Evolutionary conservation across 2,113 vertebrate species (phyloP).

Genomic region (Apistogramma diplotaenia): DNA sequence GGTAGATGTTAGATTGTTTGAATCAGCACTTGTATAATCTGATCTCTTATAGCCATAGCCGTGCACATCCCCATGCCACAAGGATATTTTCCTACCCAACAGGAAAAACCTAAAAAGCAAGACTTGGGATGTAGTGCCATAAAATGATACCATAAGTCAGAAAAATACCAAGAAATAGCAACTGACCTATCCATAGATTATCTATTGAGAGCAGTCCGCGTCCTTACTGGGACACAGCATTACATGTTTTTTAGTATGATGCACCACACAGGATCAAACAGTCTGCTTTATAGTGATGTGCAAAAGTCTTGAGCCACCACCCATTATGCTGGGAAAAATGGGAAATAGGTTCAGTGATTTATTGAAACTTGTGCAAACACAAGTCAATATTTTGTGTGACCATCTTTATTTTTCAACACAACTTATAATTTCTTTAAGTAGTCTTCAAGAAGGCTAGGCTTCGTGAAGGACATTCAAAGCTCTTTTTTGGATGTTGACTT

Average conservation of each 20-base stretch:
- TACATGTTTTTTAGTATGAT: background rate
- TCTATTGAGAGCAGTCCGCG: background rate
- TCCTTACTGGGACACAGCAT: background rate
- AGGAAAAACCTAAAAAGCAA: background rate
- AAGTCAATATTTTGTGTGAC: no score
- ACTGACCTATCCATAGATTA: background rate
- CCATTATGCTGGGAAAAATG: no score
- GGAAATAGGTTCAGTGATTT: no score
- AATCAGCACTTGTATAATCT: constrained; percentile 1
- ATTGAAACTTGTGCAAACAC: no score
- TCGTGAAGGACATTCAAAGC: background rate
- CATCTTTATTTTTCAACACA: no score
- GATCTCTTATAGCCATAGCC: background rate
- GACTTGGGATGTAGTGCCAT: background rate
- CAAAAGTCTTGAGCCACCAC: no score
- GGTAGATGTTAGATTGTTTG: background rate
- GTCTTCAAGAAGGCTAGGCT: no score
- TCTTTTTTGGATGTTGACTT: background rate
- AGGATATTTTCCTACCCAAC: background rate
- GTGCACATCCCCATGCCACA: background rate
- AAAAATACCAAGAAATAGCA: no score
- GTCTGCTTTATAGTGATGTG: background rate
- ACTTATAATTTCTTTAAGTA: no score
- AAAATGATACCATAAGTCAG: background rate
- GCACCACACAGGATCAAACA: background rate